These are phyloP conservation scores for Andrena camellia DNA, from an alignment of 2,888 invertebrate species.

Conservation along the genomic window DNA sequence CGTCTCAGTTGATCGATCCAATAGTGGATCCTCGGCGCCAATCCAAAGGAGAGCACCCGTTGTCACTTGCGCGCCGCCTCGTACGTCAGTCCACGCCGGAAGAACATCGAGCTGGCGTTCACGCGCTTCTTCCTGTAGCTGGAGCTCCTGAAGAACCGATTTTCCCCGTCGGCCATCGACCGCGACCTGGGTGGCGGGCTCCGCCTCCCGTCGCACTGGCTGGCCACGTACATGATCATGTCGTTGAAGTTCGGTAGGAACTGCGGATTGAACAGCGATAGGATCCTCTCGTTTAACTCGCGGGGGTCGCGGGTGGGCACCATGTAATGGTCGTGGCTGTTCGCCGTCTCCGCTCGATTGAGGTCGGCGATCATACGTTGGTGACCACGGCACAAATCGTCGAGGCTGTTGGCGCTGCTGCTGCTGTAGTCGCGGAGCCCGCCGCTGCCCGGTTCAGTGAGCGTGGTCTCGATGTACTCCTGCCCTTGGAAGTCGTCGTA, in stretches of 20 bases:
- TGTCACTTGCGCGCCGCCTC: constrained; percentile 66
- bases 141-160: constrained; percentile 65
- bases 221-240: constrained; percentile 79
- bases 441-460: constrained; percentile 53
- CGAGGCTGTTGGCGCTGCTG: constrained; percentile 69
- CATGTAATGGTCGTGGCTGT: constrained; percentile 75
- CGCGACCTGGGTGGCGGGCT: constrained; percentile 68
- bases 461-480: constrained; percentile 66
- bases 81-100: constrained; percentile 66
- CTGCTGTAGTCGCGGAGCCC: constrained; percentile 58
- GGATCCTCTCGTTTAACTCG: constrained; percentile 74
- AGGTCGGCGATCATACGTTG: constrained; percentile 33
- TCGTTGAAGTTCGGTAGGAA: constrained; percentile 83
- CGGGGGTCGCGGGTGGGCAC: constrained; percentile 72
- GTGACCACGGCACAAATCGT: constrained; percentile 59
- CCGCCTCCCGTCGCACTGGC: constrained; percentile 68
- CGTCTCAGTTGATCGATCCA: constrained; percentile 28
- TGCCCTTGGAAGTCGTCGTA: constrained; percentile 47
- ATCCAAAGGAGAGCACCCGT: constrained; percentile 33
- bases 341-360: constrained; percentile 27
- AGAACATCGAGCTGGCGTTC: constrained; percentile 68
- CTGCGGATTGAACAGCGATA: constrained; percentile 82
- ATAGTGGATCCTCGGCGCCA: constrained; percentile 18
- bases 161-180: constrained; percentile 63
- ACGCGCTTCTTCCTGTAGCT: constrained; percentile 67